Evolutionary conservation across 2,113 vertebrate species (phyloP).

Genomic region (Balaenoptera acutorostrata): DNA sequence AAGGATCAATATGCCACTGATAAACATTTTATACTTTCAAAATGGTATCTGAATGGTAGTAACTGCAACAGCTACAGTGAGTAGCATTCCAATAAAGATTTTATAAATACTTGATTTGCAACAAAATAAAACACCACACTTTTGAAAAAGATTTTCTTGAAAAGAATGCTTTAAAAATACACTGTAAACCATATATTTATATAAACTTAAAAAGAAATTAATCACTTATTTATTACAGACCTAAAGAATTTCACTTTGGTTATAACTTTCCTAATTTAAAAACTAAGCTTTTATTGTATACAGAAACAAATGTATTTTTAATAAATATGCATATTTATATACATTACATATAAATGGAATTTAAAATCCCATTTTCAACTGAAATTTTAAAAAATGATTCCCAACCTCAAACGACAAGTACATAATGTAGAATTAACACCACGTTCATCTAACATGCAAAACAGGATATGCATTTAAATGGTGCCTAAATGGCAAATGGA

Average conservation of each 20-base stretch:
- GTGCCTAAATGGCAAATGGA: constrained; percentile 15
- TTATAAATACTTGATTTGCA: not conserved
- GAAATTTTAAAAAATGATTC: not conserved
- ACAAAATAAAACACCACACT: not conserved
- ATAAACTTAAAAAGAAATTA: constrained; percentile 10
- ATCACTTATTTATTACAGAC: not conserved
- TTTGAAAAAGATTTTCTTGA: not conserved
- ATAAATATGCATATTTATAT: not conserved
- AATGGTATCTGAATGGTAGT: not conserved
- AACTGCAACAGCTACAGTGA: not conserved
- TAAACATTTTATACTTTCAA: not conserved
- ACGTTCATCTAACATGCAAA: not conserved
- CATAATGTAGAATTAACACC: not conserved
- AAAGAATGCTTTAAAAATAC: constrained; percentile 1
- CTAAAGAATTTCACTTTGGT: not conserved
- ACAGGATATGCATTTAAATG: not conserved
- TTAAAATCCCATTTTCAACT: not conserved
- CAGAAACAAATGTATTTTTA: not conserved
- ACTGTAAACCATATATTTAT: not conserved
- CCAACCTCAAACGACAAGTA: not conserved
- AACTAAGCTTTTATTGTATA: not conserved
- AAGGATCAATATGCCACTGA: not conserved
- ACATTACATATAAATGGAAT: not conserved
- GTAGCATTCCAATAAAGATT: not conserved
- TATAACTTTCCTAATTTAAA: constrained; percentile 40